A percentile compares a stretch with the other conserved stretches of the same genome.
Evolutionary conservation across 2,888 invertebrate species (phyloP).

Genomic region (Ophion slaviceki): DNA sequence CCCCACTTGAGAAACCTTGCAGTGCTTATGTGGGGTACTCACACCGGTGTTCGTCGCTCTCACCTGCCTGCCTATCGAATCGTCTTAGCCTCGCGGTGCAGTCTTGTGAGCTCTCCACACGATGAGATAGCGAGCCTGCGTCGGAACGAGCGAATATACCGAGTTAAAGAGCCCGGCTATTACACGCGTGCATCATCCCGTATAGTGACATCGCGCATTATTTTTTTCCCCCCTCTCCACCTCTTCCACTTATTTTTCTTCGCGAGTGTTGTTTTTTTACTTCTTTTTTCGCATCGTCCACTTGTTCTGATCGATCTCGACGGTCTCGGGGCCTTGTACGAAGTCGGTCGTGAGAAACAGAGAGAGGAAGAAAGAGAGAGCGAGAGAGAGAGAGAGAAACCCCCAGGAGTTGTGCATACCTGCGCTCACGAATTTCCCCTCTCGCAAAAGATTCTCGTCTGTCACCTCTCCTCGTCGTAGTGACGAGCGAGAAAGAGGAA

Average conservation of each 20-base stretch:
- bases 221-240: background rate
- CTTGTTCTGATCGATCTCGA: constrained; percentile 43
- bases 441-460: constrained; percentile 38
- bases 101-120: constrained; percentile 41
- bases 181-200: constrained; percentile 55
- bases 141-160: constrained; percentile 21
- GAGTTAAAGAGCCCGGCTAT: constrained; percentile 48
- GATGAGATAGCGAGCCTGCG: constrained; percentile 37
- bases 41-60: constrained; percentile 68
- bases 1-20: constrained; percentile 76
- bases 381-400: constrained; percentile 41
- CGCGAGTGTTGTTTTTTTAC: constrained; percentile 3
- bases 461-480: constrained; percentile 50
- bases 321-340: constrained; percentile 42
- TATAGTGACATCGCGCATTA: constrained; percentile 52
- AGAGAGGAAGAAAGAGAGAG: constrained; percentile 39
- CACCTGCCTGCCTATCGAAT: constrained; percentile 39
- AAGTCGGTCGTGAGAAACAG: constrained; percentile 59
- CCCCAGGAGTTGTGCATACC: constrained; percentile 64
- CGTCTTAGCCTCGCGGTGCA: constrained; percentile 48
- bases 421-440: constrained; percentile 57
- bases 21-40: constrained; percentile 75
- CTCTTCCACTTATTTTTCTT: background rate
- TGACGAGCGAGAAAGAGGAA: constrained; percentile 61
- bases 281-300: constrained; percentile 23